Evolutionary conservation across 2,113 vertebrate species (phyloP).

Genomic region (Coturnix japonica): DNA sequence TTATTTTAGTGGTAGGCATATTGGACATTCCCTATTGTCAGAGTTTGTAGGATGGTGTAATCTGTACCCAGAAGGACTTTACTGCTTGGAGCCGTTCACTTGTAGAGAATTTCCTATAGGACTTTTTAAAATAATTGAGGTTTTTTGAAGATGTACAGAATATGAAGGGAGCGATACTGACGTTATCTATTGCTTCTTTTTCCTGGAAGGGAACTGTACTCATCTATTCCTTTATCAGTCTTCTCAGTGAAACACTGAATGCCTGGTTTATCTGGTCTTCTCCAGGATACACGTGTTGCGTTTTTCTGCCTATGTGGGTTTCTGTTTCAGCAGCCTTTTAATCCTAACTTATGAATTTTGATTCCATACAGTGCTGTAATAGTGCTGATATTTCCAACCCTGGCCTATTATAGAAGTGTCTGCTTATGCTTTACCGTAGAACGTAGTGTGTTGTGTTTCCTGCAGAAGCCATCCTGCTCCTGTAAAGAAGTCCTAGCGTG

Average conservation of each 20-base stretch:
- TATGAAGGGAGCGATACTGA: conserved; percentile 29
- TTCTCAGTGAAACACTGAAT: conserved; percentile 46
- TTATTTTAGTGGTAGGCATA: conserved; percentile 12
- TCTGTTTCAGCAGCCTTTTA: conserved; percentile 62
- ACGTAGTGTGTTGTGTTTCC: conserved; percentile 31
- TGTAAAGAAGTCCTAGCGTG: not conserved
- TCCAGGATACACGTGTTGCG: conserved; percentile 21
- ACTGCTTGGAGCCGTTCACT: not conserved
- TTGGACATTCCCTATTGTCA: conserved; percentile 44
- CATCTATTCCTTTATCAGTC: conserved; percentile 29
- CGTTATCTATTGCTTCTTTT: conserved; percentile 33
- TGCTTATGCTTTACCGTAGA: conserved; percentile 37
- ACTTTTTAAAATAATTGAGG: conserved; percentile 27
- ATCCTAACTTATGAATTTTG: conserved; percentile 42
- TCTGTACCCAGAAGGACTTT: conserved; percentile 52
- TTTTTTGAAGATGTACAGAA: conserved; percentile 39
- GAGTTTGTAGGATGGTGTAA: conserved; percentile 48
- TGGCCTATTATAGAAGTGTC: conserved; percentile 29
- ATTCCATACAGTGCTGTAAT: conserved; percentile 43
- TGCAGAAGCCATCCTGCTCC: not conserved
- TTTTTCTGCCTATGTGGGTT: conserved; percentile 37
- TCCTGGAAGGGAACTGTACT: conserved; percentile 34
- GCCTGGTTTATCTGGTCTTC: conserved; percentile 12
- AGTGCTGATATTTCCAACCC: conserved; percentile 24
- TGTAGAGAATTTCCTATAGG: conserved; percentile 32